A percentile compares a stretch with the other conserved stretches of the same genome.
Conservation (phyloP, 2,888 invertebrate species). For the Drosophila demipolita region DNA sequence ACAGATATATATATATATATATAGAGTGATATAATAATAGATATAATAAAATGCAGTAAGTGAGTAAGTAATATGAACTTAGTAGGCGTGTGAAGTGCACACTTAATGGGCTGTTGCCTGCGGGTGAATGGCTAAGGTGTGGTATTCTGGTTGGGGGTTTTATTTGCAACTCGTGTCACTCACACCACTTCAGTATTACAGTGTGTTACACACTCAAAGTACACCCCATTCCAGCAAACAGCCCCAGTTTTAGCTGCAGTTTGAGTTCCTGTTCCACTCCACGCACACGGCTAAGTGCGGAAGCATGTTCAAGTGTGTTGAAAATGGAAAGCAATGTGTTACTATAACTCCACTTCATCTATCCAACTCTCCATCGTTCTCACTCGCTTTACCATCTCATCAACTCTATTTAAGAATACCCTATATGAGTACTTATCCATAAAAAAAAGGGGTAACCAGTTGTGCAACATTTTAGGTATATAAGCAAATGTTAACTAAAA, state of each 20-base stretch:
- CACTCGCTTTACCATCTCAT: constrained; percentile 7
- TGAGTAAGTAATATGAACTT: constrained; percentile 73
- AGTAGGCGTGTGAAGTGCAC: constrained; percentile 74
- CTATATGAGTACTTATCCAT: neutral
- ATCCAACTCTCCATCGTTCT: neutral
- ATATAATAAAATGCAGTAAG: constrained; percentile 49
- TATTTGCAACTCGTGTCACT: constrained; percentile 56
- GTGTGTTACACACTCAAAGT: constrained; percentile 29
- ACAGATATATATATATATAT: neutral
- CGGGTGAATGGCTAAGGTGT: constrained; percentile 23
- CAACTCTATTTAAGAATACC: neutral
- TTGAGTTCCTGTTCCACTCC: constrained; percentile 52
- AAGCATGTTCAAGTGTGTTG: constrained; percentile 82
- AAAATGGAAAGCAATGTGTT: constrained; percentile 71
- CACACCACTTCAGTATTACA: constrained; percentile 57
- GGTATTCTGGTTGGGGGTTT: neutral
- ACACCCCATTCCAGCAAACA: constrained; percentile 19
- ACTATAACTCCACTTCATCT: constrained; percentile 24
- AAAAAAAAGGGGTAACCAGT: neutral
- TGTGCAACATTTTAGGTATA: neutral
- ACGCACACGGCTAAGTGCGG: constrained; percentile 78
- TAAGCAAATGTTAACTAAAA: neutral
- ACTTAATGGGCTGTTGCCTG: constrained; percentile 66
- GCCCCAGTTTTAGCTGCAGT: constrained; percentile 18
- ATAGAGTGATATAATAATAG: too few species aligned